Conservation (phyloP, 2,113 vertebrate genomes). For the Collichthys lucidus region DNA sequence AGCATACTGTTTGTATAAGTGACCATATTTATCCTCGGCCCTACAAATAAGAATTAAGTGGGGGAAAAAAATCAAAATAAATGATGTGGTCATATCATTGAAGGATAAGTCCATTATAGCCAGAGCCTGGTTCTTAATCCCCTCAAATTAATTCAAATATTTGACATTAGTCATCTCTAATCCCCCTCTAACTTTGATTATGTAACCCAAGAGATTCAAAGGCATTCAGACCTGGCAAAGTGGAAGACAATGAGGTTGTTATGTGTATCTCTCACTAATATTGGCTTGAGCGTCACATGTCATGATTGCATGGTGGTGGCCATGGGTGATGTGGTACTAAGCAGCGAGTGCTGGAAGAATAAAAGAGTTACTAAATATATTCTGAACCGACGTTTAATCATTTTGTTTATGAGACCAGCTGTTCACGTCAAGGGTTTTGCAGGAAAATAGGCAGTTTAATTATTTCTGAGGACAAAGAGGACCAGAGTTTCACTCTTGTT, state of each 20-base stretch:
- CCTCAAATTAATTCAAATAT: conserved; percentile 66
- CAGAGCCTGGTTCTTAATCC: conserved; percentile 48
- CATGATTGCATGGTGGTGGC: not conserved
- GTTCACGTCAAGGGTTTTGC: conserved; percentile 28
- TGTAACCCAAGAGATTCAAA: conserved; percentile 37
- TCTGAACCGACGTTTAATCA: not conserved
- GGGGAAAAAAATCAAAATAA: conserved; percentile 26
- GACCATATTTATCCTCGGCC: not conserved
- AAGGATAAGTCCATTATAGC: conserved; percentile 59
- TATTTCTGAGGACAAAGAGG: conserved; percentile 25
- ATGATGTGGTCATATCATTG: conserved; percentile 45
- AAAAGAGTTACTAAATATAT: not conserved
- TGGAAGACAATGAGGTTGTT: conserved; percentile 33
- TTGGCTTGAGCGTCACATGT: not conserved
- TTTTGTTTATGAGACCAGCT: conserved; percentile 10
- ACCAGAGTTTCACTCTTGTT: not conserved
- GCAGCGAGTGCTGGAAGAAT: not conserved
- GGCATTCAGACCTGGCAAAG: conserved; percentile 37
- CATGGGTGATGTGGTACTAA: not conserved
- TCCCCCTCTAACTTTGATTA: conserved; percentile 55
- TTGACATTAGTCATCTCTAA: conserved; percentile 59
- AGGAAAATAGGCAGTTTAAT: conserved; percentile 4
- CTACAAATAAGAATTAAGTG: conserved; percentile 1
- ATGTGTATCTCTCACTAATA: not conserved
- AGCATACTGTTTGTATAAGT: too few relatives aligned